Evolutionary conservation across 2,113 vertebrate genomes (phyloP).

Genomic region (Panthera leo): DNA sequence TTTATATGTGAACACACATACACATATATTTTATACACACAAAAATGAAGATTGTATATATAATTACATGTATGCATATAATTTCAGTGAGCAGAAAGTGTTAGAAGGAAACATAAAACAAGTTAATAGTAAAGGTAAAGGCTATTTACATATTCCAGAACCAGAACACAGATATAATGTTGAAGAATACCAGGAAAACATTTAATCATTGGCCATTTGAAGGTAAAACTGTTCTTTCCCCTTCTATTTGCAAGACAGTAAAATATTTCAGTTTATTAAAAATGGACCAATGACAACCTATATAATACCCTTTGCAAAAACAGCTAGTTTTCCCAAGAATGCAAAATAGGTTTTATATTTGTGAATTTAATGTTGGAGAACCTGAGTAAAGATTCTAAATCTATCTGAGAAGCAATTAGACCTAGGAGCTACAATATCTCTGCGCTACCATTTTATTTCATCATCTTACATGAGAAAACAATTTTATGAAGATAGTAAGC

Average conservation of each 20-base stretch:
- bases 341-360: background rate
- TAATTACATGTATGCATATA: background rate
- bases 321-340: conserved; percentile 8
- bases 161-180: background rate
- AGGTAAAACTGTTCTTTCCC: background rate
- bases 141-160: background rate
- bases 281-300: background rate
- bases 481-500: conserved; percentile 41
- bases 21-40: background rate
- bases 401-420: background rate
- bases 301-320: background rate
- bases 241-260: background rate
- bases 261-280: conserved; percentile 34
- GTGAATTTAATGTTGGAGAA: conserved; percentile 40
- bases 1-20: background rate
- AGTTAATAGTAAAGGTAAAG: background rate
- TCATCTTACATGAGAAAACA: conserved; percentile 40
- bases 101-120: background rate
- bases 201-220: background rate
- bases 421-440: conserved; percentile 32
- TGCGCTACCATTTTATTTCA: conserved; percentile 44
- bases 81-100: background rate
- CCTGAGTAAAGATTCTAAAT: conserved; percentile 24
- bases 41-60: background rate
- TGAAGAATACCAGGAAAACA: background rate